Evolutionary conservation across 2,888 invertebrate species (phyloP).

Genomic region (Choristoneura rosaceana): DNA sequence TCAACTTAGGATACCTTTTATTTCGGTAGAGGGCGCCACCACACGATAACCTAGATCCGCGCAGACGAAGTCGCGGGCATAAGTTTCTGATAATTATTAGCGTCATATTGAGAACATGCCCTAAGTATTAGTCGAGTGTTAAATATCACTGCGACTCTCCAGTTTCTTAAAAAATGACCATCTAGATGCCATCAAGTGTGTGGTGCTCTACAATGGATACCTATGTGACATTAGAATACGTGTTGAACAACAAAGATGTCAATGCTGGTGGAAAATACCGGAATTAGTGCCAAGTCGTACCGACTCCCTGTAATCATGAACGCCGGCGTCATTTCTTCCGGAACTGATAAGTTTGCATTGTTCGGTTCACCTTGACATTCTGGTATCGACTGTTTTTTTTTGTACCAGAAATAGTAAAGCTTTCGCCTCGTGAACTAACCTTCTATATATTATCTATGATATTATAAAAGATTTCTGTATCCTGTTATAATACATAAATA

Average conservation of each 20-base stretch:
- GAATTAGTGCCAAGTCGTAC: not conserved
- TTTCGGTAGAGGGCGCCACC: no score
- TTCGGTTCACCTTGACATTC: constrained; percentile 26
- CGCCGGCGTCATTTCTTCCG: constrained; percentile 10
- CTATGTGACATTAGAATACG: not conserved
- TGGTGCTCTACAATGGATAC: not conserved
- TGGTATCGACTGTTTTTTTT: not conserved
- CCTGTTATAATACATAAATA: not conserved
- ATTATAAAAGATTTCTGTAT: not conserved
- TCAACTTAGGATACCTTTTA: no score
- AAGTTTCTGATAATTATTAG: no score
- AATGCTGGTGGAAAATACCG: not conserved
- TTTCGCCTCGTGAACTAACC: constrained; percentile 7
- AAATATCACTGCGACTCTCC: not conserved
- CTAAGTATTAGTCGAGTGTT: not conserved
- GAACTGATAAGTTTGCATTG: constrained; percentile 29
- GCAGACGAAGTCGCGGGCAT: no score
- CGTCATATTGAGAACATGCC: no score
- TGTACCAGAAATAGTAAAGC: constrained; percentile 19
- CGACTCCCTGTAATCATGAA: not conserved
- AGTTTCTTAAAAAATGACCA: not conserved
- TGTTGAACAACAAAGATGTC: not conserved
- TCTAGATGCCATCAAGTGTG: not conserved
- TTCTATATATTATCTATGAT: no score
- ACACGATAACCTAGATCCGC: no score